Evolutionary conservation across 2,113 vertebrate species (phyloP).

Genomic region (Ictidomys tridecemlineatus): DNA sequence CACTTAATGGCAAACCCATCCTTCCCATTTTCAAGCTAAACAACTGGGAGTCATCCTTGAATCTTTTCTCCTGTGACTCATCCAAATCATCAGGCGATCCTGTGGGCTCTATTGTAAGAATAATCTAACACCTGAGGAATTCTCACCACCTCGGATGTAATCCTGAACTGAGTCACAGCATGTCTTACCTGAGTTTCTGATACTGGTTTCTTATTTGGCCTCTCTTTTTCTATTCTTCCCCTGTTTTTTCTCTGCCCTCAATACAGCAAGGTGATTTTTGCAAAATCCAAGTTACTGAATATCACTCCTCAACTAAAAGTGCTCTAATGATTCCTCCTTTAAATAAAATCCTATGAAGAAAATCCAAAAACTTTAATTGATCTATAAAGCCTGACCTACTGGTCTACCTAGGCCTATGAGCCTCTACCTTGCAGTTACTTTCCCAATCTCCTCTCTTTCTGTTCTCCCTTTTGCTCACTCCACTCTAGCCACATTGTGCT

Average conservation of each 20-base stretch:
- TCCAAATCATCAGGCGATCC: background rate
- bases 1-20: background rate
- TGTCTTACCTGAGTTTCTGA: background rate
- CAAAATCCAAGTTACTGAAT: background rate
- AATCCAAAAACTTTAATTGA: background rate
- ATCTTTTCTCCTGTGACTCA: background rate
- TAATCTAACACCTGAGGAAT: background rate
- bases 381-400: background rate
- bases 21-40: background rate
- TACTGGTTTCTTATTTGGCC: background rate
- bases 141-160: background rate
- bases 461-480: background rate
- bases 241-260: background rate
- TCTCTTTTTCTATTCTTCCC: background rate
- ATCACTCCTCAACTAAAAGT: background rate
- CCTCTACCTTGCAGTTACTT: no score
- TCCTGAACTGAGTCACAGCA: rapidly evolving
- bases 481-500: background rate
- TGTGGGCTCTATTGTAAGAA: background rate
- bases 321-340: background rate
- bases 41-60: background rate
- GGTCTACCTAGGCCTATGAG: rapidly evolving
- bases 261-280: background rate
- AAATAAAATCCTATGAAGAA: background rate
- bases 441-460: background rate